Evolutionary conservation across 2,888 invertebrate species (phyloP).

Genomic region (Teleiodes luculella): DNA sequence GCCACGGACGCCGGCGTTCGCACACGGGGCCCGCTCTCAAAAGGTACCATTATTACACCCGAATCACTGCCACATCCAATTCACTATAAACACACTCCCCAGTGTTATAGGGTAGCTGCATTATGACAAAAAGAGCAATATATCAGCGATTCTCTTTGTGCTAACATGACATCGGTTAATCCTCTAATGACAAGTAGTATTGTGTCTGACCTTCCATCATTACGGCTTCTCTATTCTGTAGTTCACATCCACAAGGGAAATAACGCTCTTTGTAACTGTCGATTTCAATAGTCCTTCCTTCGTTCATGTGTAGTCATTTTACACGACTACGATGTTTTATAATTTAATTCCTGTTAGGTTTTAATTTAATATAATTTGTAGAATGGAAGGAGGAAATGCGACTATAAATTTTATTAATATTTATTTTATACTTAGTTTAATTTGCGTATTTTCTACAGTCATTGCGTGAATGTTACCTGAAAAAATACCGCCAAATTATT

Average conservation of each 20-base stretch:
- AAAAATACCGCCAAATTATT: neutral
- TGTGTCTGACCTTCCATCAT: constrained; percentile 56
- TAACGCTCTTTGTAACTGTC: constrained; percentile 11
- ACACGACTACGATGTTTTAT: neutral
- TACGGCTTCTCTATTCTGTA: constrained; percentile 45
- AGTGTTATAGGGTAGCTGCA: constrained; percentile 40
- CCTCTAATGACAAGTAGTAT: constrained; percentile 45
- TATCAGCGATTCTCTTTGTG: constrained; percentile 6
- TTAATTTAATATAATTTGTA: neutral
- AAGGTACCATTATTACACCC: constrained; percentile 51
- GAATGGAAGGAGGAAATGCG: neutral
- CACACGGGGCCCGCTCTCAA: constrained; percentile 63
- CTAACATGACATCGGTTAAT: constrained; percentile 36
- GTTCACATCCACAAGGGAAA: constrained; percentile 24
- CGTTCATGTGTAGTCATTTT: neutral
- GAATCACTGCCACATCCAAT: constrained; percentile 47
- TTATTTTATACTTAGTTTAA: neutral
- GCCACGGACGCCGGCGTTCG: constrained; percentile 67
- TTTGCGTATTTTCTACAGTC: neutral
- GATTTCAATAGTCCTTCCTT: neutral
- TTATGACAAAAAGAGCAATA: constrained; percentile 40
- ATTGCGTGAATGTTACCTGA: constrained; percentile 16
- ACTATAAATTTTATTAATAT: too few species aligned
- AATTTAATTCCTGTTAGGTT: neutral
- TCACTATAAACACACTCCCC: constrained; percentile 15